Percentiles rank a stretch among this genome's conserved stretches.
Conservation (phyloP, 2,113 vertebrate genomes). For the Amia ocellicauda region DNA sequence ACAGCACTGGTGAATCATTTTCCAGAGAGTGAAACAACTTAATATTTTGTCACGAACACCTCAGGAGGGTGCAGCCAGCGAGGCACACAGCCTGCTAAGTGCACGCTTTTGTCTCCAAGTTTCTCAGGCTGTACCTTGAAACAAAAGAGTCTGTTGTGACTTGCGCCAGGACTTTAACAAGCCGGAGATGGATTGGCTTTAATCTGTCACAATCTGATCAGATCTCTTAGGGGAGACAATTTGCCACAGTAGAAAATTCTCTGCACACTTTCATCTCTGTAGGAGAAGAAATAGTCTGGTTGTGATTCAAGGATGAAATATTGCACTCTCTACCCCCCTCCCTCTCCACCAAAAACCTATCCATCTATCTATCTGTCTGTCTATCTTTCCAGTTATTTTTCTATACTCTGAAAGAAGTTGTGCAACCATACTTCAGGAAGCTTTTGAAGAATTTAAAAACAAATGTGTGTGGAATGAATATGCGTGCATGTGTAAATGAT, state of each 20-base stretch:
- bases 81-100: background rate
- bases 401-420: too few relatives aligned
- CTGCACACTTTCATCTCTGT: background rate
- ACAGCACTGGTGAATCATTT: background rate
- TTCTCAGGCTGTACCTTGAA: too few relatives aligned
- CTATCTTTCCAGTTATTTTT: too few relatives aligned
- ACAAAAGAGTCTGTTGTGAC: background rate
- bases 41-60: background rate
- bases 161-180: background rate
- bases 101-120: background rate
- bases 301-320: too few relatives aligned
- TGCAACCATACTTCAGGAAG: too few relatives aligned
- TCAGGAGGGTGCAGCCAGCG: background rate
- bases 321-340: too few relatives aligned
- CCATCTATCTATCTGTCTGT: too few relatives aligned
- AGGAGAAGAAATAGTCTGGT: background rate
- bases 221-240: background rate
- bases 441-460: too few relatives aligned
- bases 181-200: background rate
- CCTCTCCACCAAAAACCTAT: too few relatives aligned
- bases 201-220: background rate
- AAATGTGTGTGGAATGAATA: too few relatives aligned
- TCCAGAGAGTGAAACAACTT: background rate
- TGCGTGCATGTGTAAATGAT: too few relatives aligned
- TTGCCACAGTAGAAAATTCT: background rate